phyloP scores from a whole-genome alignment of 2,113 vertebrate species.

The Gracilinanus agilis region DNA sequence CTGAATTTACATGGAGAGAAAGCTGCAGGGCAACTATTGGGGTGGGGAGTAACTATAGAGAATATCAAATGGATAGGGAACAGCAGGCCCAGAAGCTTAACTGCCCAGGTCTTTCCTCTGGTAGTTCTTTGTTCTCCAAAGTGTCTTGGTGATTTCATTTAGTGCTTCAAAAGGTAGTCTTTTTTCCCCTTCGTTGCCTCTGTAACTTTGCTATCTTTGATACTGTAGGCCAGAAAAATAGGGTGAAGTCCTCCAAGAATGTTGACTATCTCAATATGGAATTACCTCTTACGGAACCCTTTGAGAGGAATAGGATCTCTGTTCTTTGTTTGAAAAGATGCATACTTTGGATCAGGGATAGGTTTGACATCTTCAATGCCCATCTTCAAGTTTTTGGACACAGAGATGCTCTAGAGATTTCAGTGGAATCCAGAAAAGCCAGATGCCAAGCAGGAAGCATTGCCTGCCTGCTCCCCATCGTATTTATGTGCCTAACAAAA shows the following conservation, averaged over 20 bases:
- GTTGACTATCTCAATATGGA: neutral
- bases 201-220: neutral
- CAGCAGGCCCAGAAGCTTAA: neutral
- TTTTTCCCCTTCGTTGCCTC: neutral
- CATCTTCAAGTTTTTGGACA: neutral
- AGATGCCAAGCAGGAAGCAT: neutral
- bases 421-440: neutral
- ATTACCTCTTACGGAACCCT: neutral
- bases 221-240: neutral
- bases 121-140: neutral
- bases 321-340: neutral
- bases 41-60: neutral
- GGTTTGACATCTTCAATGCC: neutral
- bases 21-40: neutral
- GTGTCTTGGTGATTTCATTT: conserved; percentile 30
- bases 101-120: neutral
- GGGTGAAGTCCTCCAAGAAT: neutral
- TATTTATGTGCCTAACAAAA: neutral
- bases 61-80: neutral
- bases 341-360: neutral
- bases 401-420: neutral
- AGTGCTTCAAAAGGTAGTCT: neutral
- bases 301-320: neutral
- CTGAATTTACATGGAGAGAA: neutral
- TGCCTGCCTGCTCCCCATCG: neutral